Conservation (phyloP, 2,113 vertebrate species). For the Pelecanus crispus region DNA sequence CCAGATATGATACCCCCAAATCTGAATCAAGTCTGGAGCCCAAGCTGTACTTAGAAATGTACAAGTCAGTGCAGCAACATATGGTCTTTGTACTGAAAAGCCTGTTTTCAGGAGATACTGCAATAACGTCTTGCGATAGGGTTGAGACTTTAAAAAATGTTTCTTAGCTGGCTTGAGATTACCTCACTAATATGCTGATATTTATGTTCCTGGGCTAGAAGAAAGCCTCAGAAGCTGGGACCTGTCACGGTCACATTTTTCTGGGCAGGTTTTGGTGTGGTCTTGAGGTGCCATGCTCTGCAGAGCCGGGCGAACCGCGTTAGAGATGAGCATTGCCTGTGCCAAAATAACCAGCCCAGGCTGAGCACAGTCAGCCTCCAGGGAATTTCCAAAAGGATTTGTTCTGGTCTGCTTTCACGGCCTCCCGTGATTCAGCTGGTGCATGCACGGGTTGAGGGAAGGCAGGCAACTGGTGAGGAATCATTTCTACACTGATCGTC, state of each 20-base stretch:
- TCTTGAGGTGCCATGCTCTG: not conserved
- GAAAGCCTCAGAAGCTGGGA: not conserved
- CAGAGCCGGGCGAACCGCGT: rapidly evolving
- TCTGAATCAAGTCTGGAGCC: not conserved
- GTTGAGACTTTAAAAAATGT: not conserved
- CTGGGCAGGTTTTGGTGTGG: not conserved
- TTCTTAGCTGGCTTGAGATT: not conserved
- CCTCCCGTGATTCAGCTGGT: not conserved
- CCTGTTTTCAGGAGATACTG: not conserved
- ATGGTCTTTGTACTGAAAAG: not conserved
- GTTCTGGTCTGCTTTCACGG: not conserved
- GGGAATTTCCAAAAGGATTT: not conserved
- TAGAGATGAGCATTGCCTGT: not conserved
- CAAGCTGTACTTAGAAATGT: not conserved
- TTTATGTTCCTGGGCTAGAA: not conserved
- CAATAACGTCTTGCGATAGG: not conserved
- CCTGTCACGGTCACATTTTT: no score
- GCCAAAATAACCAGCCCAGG: not conserved
- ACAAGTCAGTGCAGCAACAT: not conserved
- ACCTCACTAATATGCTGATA: not conserved
- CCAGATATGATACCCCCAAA: not conserved
- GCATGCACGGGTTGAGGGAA: not conserved
- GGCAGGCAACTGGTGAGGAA: not conserved
- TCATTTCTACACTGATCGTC: not conserved
- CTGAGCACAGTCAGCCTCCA: not conserved